A percentile compares a stretch with the other conserved stretches of the same genome.
Conservation (phyloP, 1,140 invertebrate genomes). For the Drosophila bifasciata region DNA sequence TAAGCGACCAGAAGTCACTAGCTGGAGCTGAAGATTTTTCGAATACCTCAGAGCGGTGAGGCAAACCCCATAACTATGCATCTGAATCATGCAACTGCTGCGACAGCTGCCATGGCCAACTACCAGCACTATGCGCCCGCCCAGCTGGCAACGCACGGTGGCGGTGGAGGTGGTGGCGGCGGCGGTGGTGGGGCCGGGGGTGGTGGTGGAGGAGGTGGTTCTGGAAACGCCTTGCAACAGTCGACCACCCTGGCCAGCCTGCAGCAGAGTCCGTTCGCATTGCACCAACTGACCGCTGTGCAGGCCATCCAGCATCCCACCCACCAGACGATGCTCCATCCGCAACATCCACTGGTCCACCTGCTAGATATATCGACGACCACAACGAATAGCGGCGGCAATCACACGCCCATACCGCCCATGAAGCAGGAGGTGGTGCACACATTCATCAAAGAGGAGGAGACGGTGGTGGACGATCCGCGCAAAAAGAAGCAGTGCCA, state of each 20-base stretch:
- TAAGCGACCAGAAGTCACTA: constrained; percentile 44
- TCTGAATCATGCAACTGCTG: constrained; percentile 81
- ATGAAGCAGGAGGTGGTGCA: constrained; percentile 79
- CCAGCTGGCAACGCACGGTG: constrained; percentile 71
- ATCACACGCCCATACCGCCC: constrained; percentile 70
- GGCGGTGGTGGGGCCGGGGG: constrained; percentile 19
- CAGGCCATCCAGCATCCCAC: constrained; percentile 83
- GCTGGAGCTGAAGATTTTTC: constrained; percentile 50
- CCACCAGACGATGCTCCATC: constrained; percentile 81
- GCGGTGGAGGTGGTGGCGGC: constrained; percentile 41
- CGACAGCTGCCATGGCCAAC: constrained; percentile 78
- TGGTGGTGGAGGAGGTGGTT: constrained; percentile 27
- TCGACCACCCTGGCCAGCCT: constrained; percentile 70
- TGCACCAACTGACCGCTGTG: constrained; percentile 78
- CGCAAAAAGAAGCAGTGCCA: constrained; percentile 83
- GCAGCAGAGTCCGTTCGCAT: constrained; percentile 73
- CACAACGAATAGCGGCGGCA: constrained; percentile 70
- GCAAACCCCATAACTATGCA: constrained; percentile 61
- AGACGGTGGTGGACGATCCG: constrained; percentile 75
- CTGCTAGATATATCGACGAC: constrained; percentile 78
- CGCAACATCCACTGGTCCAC: constrained; percentile 79
- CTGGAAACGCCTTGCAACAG: constrained; percentile 62
- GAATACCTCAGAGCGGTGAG: constrained; percentile 67
- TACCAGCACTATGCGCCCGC: constrained; percentile 79
- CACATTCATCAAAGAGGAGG: constrained; percentile 74